phyloP scores from a whole-genome alignment of 2,888 invertebrate genomes.

The Drosophila mimetica region DNA sequence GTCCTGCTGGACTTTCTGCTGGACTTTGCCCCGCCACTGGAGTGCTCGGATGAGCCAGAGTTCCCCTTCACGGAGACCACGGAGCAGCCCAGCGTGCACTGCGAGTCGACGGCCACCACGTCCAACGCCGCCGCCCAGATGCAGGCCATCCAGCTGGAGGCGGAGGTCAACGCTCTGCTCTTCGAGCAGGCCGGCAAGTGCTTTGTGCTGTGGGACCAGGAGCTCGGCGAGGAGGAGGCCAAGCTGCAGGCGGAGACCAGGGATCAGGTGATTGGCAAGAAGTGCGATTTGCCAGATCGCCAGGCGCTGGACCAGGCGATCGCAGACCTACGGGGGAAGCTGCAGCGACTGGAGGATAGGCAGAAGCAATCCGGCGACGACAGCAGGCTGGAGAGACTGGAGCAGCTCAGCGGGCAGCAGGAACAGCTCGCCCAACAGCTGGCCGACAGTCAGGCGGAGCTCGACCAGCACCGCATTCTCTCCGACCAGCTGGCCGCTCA shows the following conservation, averaged over 20 bases:
- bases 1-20: slow-evolving; percentile 81
- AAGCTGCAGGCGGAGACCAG: slow-evolving; percentile 62
- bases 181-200: slow-evolving; percentile 64
- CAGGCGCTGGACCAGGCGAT: slow-evolving; percentile 63
- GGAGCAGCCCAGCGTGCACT: slow-evolving; percentile 52
- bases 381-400: slow-evolving; percentile 50
- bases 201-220: slow-evolving; percentile 79
- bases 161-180: slow-evolving; percentile 67
- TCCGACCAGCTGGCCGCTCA: slow-evolving; percentile 5
- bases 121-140: slow-evolving; percentile 50
- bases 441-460: slow-evolving; percentile 21
- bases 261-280: slow-evolving; percentile 67
- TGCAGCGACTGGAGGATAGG: slow-evolving; percentile 54
- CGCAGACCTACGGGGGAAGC: slow-evolving; percentile 45
- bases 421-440: slow-evolving; percentile 60
- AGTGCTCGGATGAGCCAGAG: slow-evolving; percentile 26
- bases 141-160: slow-evolving; percentile 55
- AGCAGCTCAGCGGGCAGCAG: slow-evolving; percentile 42
- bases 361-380: slow-evolving; percentile 46
- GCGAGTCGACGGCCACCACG: slow-evolving; percentile 39
- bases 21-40: slow-evolving; percentile 74
- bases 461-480: neutral
- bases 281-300: slow-evolving; percentile 52
- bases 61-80: slow-evolving; percentile 59
- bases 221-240: slow-evolving; percentile 70